Evolutionary conservation across 2,113 vertebrate genomes (phyloP).

Genomic region (Felis chaus): DNA sequence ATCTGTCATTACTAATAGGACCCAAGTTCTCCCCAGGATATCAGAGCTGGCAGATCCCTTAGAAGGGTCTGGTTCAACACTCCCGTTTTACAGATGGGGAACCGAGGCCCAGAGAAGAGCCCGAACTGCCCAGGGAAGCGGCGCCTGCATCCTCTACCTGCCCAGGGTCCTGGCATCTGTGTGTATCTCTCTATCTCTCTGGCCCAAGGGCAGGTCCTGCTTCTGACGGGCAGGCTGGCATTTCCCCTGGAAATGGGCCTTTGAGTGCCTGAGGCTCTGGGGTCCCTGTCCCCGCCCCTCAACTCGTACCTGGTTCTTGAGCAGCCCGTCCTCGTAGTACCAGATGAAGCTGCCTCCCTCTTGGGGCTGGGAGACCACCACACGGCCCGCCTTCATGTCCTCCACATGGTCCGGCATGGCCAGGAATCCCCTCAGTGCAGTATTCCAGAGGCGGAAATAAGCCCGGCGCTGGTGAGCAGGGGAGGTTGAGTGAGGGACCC

Average conservation of each 20-base stretch:
- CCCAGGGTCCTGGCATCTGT: neutral
- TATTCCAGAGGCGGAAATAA: conserved; percentile 91
- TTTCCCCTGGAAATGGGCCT: neutral
- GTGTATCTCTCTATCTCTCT: neutral
- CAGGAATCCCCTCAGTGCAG: conserved; percentile 87
- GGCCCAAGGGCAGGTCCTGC: neutral
- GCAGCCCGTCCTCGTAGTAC: conserved; percentile 94
- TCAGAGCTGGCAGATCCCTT: neutral
- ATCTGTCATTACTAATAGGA: neutral
- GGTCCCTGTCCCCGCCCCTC: neutral
- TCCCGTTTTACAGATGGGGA: neutral
- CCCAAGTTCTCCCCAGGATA: neutral
- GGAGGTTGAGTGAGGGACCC: conserved; percentile 28
- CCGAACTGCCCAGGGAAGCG: neutral
- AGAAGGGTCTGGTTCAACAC: neutral
- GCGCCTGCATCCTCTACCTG: neutral
- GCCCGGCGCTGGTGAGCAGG: conserved; percentile 85
- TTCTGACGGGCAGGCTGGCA: neutral
- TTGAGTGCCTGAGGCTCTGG: neutral
- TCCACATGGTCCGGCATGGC: conserved; percentile 89
- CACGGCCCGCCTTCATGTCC: conserved; percentile 93
- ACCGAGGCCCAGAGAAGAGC: neutral
- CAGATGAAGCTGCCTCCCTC: conserved; percentile 90
- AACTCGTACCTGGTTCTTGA: conserved; percentile 92
- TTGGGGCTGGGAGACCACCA: conserved; percentile 87